Percentiles rank a stretch among this genome's conserved stretches.
Conservation (phyloP, 2,113 vertebrate genomes). For the Rhadina sibilatrix region DNA sequence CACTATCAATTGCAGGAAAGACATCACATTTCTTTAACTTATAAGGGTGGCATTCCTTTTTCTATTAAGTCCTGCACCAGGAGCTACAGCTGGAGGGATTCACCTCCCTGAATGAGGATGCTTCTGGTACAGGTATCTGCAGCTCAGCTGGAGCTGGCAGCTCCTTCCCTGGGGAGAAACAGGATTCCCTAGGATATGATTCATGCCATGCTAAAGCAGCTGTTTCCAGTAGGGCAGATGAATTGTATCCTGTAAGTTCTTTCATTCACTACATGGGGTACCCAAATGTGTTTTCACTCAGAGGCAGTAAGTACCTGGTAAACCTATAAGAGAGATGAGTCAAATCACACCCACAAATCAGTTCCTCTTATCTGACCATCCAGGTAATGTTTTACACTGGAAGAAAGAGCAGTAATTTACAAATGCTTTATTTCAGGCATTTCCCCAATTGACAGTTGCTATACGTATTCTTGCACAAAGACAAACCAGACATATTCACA, state of each 20-base stretch:
- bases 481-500: background rate
- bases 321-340: background rate
- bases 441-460: background rate
- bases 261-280: background rate
- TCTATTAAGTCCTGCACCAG: background rate
- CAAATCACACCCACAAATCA: background rate
- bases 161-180: background rate
- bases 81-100: background rate
- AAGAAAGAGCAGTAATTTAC: background rate
- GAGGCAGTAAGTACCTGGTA: background rate
- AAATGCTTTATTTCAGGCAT: background rate
- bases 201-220: background rate
- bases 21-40: background rate
- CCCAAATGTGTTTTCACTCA: background rate
- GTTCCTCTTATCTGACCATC: background rate
- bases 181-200: background rate
- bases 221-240: background rate
- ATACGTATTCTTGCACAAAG: background rate
- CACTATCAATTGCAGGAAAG: background rate
- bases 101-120: background rate
- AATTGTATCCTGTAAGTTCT: background rate
- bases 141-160: fast-evolving
- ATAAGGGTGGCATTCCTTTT: background rate
- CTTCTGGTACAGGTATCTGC: background rate
- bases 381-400: background rate